phyloP scores from a whole-genome alignment of 1,140 invertebrate species.

The Platyscapa corneri region DNA sequence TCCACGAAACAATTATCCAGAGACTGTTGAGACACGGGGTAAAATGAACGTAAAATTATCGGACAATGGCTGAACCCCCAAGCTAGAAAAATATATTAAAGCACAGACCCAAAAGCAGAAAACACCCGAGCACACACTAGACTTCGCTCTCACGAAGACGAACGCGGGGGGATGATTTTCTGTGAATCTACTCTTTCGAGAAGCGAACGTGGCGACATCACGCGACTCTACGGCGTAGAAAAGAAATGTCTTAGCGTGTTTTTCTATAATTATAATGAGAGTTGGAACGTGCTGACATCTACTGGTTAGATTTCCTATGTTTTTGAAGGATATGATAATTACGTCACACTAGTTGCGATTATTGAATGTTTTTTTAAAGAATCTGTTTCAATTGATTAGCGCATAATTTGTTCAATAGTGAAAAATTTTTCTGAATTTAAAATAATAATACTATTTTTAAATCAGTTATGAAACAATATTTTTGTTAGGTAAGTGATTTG shows the following conservation, averaged over 20 bases:
- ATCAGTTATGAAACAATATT: too few relatives aligned
- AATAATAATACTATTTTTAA: too few relatives aligned
- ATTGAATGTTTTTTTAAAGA: too few relatives aligned
- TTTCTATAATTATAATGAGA: background rate
- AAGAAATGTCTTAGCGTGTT: background rate
- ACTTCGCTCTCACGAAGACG: too few relatives aligned
- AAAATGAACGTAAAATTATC: background rate
- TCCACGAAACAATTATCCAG: background rate
- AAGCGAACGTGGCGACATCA: constrained; percentile 13
- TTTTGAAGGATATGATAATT: background rate
- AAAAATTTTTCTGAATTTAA: too few relatives aligned
- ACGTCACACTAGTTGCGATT: too few relatives aligned
- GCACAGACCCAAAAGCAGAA: background rate
- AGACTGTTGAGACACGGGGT: too few relatives aligned
- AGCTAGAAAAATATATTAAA: background rate
- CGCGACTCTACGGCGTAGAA: background rate
- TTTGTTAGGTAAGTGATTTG: too few relatives aligned
- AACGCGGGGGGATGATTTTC: background rate
- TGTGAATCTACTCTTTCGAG: background rate
- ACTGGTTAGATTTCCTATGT: background rate
- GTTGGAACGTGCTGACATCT: constrained; percentile 2
- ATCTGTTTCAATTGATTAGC: too few relatives aligned
- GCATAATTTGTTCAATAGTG: too few relatives aligned
- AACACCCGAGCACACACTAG: background rate
- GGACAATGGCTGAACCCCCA: background rate